These are phyloP conservation scores for Bambusicola thoracicus DNA, from an alignment of 2,113 vertebrate genomes.

Conservation along the genomic window DNA sequence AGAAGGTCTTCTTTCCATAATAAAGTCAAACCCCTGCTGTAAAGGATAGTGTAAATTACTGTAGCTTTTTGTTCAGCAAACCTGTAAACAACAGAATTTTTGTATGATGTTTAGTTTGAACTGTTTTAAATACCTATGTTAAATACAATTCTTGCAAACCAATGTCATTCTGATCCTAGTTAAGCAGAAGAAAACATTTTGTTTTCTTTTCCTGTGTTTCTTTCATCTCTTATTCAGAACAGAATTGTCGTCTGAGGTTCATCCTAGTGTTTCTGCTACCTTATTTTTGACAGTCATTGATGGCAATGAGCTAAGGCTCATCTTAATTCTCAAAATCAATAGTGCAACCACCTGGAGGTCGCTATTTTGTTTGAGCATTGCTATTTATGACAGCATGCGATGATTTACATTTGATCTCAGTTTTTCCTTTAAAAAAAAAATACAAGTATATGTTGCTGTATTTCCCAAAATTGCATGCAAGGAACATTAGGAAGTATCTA, in stretches of 20 bases:
- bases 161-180: background rate
- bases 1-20: background rate
- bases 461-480: background rate
- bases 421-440: background rate
- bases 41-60: background rate
- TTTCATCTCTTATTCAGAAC: background rate
- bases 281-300: constrained; percentile 25
- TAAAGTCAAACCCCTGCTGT: background rate
- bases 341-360: background rate
- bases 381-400: background rate
- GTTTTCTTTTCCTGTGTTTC: background rate
- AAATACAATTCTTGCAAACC: background rate
- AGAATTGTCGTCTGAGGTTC: constrained; percentile 20
- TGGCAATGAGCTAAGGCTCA: constrained; percentile 3
- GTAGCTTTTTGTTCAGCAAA: background rate
- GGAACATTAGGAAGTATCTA: background rate
- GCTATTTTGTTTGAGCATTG: background rate
- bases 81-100: background rate
- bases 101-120: background rate
- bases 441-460: background rate
- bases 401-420: background rate
- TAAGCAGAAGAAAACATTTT: background rate
- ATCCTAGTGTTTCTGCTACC: background rate
- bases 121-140: background rate
- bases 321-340: background rate